Conservation (phyloP, 2,888 invertebrate species). For the Xylota segnis region DNA sequence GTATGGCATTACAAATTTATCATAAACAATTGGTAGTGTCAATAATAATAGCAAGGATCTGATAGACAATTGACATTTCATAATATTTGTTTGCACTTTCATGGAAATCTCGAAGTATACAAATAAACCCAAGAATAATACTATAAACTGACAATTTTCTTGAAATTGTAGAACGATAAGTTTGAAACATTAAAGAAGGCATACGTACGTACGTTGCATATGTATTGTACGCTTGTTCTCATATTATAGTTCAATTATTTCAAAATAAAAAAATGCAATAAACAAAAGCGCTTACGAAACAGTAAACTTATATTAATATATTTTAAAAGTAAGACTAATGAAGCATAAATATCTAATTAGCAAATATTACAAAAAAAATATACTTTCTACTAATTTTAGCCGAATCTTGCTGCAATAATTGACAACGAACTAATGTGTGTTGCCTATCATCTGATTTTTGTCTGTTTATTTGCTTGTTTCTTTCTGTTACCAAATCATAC, state of each 20-base stretch:
- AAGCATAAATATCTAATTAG: background rate
- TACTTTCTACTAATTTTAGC: background rate
- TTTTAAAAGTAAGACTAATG: background rate
- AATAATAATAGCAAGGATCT: too few species aligned
- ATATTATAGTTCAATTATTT: background rate
- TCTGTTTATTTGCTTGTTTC: background rate
- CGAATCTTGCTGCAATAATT: background rate
- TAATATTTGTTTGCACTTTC: too few species aligned
- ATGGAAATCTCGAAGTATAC: too few species aligned
- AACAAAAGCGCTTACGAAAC: background rate
- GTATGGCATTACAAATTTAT: too few species aligned
- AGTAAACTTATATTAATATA: background rate
- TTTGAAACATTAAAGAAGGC: too few species aligned
- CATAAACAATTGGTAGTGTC: too few species aligned
- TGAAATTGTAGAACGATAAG: too few species aligned
- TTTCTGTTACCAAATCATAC: background rate
- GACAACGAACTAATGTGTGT: background rate
- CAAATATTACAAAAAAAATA: background rate
- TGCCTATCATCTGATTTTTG: background rate
- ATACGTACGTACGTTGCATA: too few species aligned
- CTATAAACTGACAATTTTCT: too few species aligned
- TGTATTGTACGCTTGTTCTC: too few species aligned
- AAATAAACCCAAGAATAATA: too few species aligned
- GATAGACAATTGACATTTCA: too few species aligned
- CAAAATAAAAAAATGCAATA: background rate